Conservation (phyloP, 2,888 invertebrate genomes). For the Epinotia nisella region DNA sequence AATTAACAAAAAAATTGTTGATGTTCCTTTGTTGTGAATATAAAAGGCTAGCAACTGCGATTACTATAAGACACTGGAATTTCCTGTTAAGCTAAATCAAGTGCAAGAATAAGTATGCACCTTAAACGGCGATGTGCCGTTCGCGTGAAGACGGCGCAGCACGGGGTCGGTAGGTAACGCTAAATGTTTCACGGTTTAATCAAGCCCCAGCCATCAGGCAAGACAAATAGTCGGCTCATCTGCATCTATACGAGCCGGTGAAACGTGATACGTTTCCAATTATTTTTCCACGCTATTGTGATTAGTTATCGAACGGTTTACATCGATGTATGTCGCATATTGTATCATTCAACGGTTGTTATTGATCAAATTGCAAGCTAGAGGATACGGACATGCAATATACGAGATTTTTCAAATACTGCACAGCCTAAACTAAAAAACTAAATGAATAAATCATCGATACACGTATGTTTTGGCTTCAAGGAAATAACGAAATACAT, state of each 20-base stretch:
- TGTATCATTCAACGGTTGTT: neutral
- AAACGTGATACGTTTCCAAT: constrained; percentile 68
- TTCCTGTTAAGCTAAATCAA: constrained; percentile 3
- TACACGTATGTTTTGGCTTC: too few relatives aligned
- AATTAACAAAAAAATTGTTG: neutral
- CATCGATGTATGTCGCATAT: neutral
- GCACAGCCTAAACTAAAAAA: too few relatives aligned
- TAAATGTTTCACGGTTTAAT: constrained; percentile 84
- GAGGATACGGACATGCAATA: too few relatives aligned
- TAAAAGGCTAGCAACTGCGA: neutral
- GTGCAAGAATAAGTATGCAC: constrained; percentile 25
- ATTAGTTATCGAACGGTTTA: constrained; percentile 9
- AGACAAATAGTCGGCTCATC: constrained; percentile 84
- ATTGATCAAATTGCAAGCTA: neutral
- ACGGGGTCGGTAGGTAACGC: constrained; percentile 65
- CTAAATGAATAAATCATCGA: too few relatives aligned
- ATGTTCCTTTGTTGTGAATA: neutral
- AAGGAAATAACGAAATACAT: too few relatives aligned
- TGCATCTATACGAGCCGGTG: constrained; percentile 82
- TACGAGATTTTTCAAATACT: too few relatives aligned
- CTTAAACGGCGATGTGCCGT: constrained; percentile 10
- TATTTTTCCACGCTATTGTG: constrained; percentile 55
- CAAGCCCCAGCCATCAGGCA: constrained; percentile 81
- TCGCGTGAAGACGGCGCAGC: constrained; percentile 32
- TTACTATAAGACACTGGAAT: constrained; percentile 9